Base-by-base conservation (phyloP, 1,140 invertebrate genomes). In the Caenorhabditis inopinata region DNA sequence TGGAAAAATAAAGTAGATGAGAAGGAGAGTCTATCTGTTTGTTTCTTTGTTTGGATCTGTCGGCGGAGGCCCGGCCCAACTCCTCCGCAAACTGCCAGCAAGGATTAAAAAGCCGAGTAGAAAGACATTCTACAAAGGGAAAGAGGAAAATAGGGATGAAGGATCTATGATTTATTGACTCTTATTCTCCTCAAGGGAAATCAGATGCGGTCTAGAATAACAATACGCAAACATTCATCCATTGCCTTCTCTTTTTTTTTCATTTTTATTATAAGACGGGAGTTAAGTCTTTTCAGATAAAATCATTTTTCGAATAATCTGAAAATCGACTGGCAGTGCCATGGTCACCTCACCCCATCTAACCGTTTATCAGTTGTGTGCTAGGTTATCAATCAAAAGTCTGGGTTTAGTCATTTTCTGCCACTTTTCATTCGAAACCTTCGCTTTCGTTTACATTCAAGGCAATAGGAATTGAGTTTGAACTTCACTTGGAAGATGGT, bases 341-440 rank as follows among this genome's bases (percentile, higher is more conserved):
- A 12, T 42, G 58, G 58, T 68, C 58, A 68, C 58, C 58, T 32
- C 58, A 68, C 38, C 58, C n/a, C 38, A 7, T 42, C 38, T 42
- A 42, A 7, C 14, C 38, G 5, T 68, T 68, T 68, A 68, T 68
- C 58, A 68, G 58, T 68, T 68, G 23, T 42, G n/a, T 29, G 58
- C 38, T 68, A 68, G 32, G 58, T 68, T 68, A 68, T 68, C 58
- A 68, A 68, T 68, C 58, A 68, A 38, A 68, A 42, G 6, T 7
- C 11, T 68, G 58, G n/a, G 58, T 29, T 68, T 68, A 68, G 58
- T 58, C 53, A 6, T 58, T 58, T 58, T n/a, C 16, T 32, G 14
- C 14, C 32, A 23, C 32, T 42, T 42, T 42, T 21, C n/a, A 23
- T 58, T 14, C 14, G 38, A 7, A n/a, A n/a, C n/a, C n/a, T 11